Evolutionary conservation across 2,888 invertebrate species (phyloP), one percentile per base, ranked within the genome.

Genomic region (Scelioninae gen. 1): DNA sequence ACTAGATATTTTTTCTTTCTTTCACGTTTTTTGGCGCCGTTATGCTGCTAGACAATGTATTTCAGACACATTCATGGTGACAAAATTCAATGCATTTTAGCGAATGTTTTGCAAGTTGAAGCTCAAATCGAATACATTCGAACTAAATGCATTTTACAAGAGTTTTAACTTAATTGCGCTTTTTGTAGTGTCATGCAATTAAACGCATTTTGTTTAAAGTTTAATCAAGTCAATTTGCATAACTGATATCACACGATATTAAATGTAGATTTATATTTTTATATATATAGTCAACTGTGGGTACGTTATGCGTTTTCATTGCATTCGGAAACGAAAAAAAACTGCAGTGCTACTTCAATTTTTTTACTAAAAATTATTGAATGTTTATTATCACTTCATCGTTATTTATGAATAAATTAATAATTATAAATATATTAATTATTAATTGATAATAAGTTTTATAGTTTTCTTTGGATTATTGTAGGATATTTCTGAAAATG

Each of bases 201-300:
- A 79, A 79, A 31, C 53, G 58, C 72, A 58, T 66, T 79, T 79
- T 65, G 78, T 71, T 65, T 79, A 58, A 65, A 71, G 63, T 72
- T 78, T 63, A 78, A 78, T 71, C 63, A 63, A 69, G 63, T 32
- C 40, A 62, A 78, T 63, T 78, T 78, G 60, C 77, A 78, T 78
- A 77, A 69, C 45, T 63, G 69, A 77, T 77, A 68, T 60, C 11
- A 53, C 38, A 47, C 60, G 53, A 55, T 62, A 69, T 68, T 68
- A 53, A 13, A 15, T 16, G 51, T 45, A 9, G 15, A 8, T 60
- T 53, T 23, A 45, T 53, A 43, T 23, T 38, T 76, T 40, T 40
- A 66, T 51, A 51, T 4, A 23, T 23, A 23, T 23, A 23, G 23
- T 23, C 1, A 2, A 23, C 23, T 23, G 4, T 23, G 2, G 4